Conservation (phyloP, 2,113 vertebrate species). For the Dasyornis broadbenti region DNA sequence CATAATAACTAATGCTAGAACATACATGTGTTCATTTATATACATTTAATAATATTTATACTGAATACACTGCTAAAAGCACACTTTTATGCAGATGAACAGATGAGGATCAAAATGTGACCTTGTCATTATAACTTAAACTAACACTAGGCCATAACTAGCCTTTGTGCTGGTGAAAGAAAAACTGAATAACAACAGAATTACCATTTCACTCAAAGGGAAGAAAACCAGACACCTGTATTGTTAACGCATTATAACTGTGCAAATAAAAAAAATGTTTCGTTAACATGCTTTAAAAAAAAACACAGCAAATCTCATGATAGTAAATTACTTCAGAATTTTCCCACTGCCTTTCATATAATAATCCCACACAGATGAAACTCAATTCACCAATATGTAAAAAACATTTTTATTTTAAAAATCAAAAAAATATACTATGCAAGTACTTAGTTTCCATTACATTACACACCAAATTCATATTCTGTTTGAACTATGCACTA, state of each 20-base stretch:
- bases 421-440: neutral
- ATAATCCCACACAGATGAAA: neutral
- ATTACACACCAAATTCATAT: neutral
- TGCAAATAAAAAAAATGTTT: neutral
- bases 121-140: neutral
- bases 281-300: neutral
- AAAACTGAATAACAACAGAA: neutral
- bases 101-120: neutral
- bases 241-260: neutral
- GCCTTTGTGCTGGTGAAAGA: neutral
- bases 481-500: neutral
- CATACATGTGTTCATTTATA: neutral
- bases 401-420: neutral
- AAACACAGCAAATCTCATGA: neutral
- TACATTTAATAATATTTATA: neutral
- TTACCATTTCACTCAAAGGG: neutral
- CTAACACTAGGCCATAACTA: neutral
- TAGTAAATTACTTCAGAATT: neutral
- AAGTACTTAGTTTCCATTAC: neutral
- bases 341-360: neutral
- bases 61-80: neutral
- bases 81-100: neutral
- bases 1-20: neutral
- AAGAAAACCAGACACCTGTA: neutral
- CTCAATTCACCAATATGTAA: neutral